phyloP scores from a whole-genome alignment of 2,113 vertebrate genomes.

The Gnathonemus echidnorhynchus region DNA sequence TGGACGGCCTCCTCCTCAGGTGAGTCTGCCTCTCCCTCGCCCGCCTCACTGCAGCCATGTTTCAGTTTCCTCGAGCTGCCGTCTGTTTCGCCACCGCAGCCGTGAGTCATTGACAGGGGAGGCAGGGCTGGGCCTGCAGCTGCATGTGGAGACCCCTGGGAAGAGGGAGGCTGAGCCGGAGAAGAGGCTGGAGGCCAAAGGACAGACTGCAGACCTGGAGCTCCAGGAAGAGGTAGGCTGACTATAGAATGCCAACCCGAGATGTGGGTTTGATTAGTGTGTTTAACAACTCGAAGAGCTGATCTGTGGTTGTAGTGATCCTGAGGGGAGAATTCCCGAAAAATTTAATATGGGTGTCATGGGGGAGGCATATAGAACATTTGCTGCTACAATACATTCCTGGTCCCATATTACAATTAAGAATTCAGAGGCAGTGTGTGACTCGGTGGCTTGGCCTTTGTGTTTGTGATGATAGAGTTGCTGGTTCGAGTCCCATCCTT shows the following conservation, averaged over 20 bases:
- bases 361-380: neutral
- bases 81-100: constrained; percentile 14
- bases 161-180: constrained; percentile 31
- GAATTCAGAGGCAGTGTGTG: neutral
- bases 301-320: neutral
- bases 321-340: neutral
- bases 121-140: constrained; percentile 27
- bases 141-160: constrained; percentile 36
- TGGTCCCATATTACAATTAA: neutral
- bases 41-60: neutral
- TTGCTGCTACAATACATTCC: neutral
- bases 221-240: constrained; percentile 39
- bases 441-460: neutral
- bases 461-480: neutral
- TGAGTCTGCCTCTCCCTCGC: constrained; percentile 4
- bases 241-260: too few species aligned
- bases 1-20: constrained; percentile 45
- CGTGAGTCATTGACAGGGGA: constrained; percentile 42
- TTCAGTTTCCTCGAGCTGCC: constrained; percentile 16
- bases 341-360: neutral
- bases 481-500: neutral
- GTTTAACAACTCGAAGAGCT: neutral
- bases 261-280: neutral
- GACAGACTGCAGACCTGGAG: neutral
- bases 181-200: constrained; percentile 31